These are phyloP conservation scores for Oenanthe oenanthe DNA, from an alignment of 2,113 vertebrate genomes.

Conservation along the genomic window DNA sequence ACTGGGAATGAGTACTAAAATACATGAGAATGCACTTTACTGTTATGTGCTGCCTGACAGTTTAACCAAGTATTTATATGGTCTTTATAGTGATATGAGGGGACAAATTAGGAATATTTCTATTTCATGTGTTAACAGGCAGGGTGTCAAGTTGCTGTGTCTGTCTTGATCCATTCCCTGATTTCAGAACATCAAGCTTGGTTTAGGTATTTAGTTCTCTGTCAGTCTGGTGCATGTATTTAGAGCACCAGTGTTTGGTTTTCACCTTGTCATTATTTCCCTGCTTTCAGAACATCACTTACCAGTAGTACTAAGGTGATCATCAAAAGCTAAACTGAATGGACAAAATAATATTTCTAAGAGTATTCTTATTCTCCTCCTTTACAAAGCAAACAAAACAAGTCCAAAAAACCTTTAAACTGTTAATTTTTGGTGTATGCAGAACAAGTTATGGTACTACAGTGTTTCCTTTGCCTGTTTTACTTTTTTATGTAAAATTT, in stretches of 20 bases:
- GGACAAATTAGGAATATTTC: background rate
- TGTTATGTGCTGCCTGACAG: background rate
- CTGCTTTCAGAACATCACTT: background rate
- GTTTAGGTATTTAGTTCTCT: background rate
- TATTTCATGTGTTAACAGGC: background rate
- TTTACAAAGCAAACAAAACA: background rate
- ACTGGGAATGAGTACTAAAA: background rate
- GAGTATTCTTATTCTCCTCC: background rate
- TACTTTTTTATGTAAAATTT: background rate
- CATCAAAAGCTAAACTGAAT: background rate
- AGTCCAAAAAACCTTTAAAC: background rate
- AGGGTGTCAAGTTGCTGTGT: background rate
- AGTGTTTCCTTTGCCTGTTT: background rate
- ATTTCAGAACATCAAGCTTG: background rate
- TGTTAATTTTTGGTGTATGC: background rate
- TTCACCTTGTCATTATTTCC: background rate
- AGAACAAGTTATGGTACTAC: background rate
- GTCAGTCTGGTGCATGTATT: background rate
- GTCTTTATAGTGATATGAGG: background rate
- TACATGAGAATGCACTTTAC: background rate
- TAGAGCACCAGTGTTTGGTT: fast-evolving
- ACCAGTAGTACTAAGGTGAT: background rate
- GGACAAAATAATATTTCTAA: background rate
- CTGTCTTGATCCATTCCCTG: background rate
- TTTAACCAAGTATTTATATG: background rate